Base-by-base conservation (phyloP, 2,888 invertebrate species). In the Micropterix aruncella region DNA sequence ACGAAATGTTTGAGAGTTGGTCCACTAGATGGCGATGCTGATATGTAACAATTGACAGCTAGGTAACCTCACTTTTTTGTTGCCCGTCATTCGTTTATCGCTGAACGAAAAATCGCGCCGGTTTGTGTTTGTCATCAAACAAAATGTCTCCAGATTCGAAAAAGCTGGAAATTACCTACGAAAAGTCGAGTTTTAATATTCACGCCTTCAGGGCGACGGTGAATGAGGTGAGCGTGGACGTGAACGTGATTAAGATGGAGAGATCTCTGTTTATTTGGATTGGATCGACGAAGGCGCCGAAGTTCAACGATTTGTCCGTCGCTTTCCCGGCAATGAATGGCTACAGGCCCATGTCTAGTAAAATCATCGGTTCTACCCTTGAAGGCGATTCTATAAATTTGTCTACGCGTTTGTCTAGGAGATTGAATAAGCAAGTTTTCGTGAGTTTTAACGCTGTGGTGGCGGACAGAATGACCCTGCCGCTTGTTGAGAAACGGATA, bases 401-500 rank as follows among this genome's bases (percentile, higher is more conserved):
- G 18, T 58, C 63, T 1, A 50, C 48, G 44, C 61, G 61, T 49
- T 47, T 72, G 16, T 54, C 64, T 0, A 65, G 61, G 49, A 62
- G 59, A 46, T 51, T 67, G 12, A 56, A 60, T 3, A 71, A 69
- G 52, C 61, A 61, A 42, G 62, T 71, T 9, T 71, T 60, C 53
- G 53, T 73, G n/a, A 73, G 71, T 55, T 66, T 61, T 48, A 73
- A 73, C 54, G 44, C 70, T 3, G 55, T 58, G 19, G 52, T 57
- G 3, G 52, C 57, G 3, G 62, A 65, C 53, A 56, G 55, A 48
- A 52, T 57, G 39, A 50, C 57, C 9, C 48, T 58, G 37, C 59
- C 61, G 2, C 39, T 56, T 19, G 48, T 71, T 36, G 67, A 69
- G 52, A 60, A 64, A 51, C 53, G 59, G 45, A 49, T 71, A 9